A percentile compares a stretch with the other conserved stretches of the same genome.
phyloP scores from a whole-genome alignment of 2,888 invertebrate genomes.

The Limulus polyphemus region DNA sequence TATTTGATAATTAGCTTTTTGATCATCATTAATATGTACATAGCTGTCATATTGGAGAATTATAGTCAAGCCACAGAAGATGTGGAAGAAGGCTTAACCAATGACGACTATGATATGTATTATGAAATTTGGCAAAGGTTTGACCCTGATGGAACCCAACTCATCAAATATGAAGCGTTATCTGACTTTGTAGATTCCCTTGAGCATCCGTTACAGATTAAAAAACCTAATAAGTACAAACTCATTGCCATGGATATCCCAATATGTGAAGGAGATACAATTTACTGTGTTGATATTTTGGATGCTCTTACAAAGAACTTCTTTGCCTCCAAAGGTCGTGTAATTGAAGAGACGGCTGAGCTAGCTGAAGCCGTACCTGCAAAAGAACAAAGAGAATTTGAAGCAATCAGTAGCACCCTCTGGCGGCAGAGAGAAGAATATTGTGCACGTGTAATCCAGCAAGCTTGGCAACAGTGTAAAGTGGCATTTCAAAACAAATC shows the following conservation, averaged over 20 bases:
- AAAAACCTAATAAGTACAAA: constrained; percentile 97
- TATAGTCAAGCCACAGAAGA: constrained; percentile 98
- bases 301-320: constrained; percentile 97
- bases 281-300: constrained; percentile 96
- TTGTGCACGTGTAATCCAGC: constrained; percentile 87
- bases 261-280: constrained; percentile 88
- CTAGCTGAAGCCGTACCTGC: constrained; percentile 63
- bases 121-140: constrained; percentile 99
- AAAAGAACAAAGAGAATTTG: constrained; percentile 78
- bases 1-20: constrained; percentile 97
- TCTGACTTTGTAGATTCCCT: constrained; percentile 91
- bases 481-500: constrained; percentile 46
- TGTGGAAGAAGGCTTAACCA: constrained; percentile 65
- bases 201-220: constrained; percentile 92
- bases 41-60: constrained; percentile 98
- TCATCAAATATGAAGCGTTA: constrained; percentile 84
- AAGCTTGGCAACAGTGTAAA: constrained; percentile 76
- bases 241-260: constrained; percentile 98
- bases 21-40: constrained; percentile 99
- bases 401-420: constrained; percentile 84
- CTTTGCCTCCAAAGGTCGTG: constrained; percentile 89
- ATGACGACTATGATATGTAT: constrained; percentile 99
- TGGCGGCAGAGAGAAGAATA: constrained; percentile 95
- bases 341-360: constrained; percentile 83
- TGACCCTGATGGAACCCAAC: constrained; percentile 95